Evolutionary conservation across 1,140 invertebrate genomes (phyloP), one percentile per base, ranked within the genome.

Genomic region (Medauroidea extradentata): DNA sequence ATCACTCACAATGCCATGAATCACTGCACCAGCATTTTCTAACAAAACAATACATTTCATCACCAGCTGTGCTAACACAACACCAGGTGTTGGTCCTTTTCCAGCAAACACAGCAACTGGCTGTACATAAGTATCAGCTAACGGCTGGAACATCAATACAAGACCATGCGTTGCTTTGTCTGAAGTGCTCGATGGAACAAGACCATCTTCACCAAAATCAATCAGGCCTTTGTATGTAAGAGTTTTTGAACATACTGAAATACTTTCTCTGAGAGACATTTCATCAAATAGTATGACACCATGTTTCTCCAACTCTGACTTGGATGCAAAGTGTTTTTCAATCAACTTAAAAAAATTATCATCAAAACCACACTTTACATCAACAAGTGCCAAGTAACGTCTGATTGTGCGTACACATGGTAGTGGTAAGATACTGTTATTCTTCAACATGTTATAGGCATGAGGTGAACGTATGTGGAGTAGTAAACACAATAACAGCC

Each of bases 81-180:
- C 50, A 14, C 64, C 62, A 29, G 38, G 29, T 4, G 49, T 57
- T 0, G 63, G 44, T 5, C 66, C 65, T 27, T 50, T 61, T 3
- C 57, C 57, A 11, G 38, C 53, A 60, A 68, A 65, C 3, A 64
- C 65, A 25, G 52, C 60, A 49, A 64, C 57, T 9, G 65, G 60
- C 49, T 68, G 67, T n/a, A 53, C 51, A 21, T 34, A 60, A n/a
- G 4, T 46, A n/a, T 46, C 43, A 8, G n/a, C 29, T 11, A 34
- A 7, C 11, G 29, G 29, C 11, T 64, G 63, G 18, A 63, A 68
- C 25, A 67, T 23, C 16, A 65, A 43, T 1, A 67, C 62, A 21
- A 68, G 57, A 11, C 38, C 63, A 56, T 66, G 58, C 43, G 63
- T 53, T 16, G 65, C 65, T 49, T 57, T 64, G 18, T 61, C 60